Base-by-base conservation (phyloP, 2,797 vertebrate species). In the Sternarchorhynchus goeldii region DNA sequence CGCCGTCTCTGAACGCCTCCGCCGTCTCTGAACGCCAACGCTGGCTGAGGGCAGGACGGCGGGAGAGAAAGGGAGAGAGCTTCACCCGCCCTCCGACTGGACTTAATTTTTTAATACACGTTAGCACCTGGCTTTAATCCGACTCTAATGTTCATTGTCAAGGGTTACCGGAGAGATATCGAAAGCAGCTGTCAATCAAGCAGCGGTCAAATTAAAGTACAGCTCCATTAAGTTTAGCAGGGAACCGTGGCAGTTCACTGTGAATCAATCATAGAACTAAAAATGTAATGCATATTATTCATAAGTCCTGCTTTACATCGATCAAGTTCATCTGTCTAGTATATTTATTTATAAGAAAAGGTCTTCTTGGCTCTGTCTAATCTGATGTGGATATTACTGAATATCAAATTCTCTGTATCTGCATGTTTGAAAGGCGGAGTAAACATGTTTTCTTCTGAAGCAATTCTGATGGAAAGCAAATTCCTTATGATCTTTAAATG, bases 31-130 rank as follows among this genome's bases (percentile, higher is more conserved):
- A 84, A 76, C 53, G 75, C 75, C 76, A 91, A 92, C 89, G 84
- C 86, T 81, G 70, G 85, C 86, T 79, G 57, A 87, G 88, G 85
- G 85, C 76, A 80, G 83, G 78, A 76, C 60, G 66, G 68, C 36
- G 58, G 2, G 53, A 76, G 62, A 12, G 39, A 69, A 67, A 76
- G 75, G 71, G 60, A 55, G 74, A 73, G 80, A 86, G 88, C 87
- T 89, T 90, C 92, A 85, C 86, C 89, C 90, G 90, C 88, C 89
- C 87, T 89, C 74, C 90, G 90, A 91, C 86, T 90, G 90, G 89
- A 91, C 91, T 93, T 93, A 90, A 92, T 93, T 93, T 92, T 92
- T 93, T 94, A 93, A 94, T 93, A 92, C 88, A 90, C 88, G 88
- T 92, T 92, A 93, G 91, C 92, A 92, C 91, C 92, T 92, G 88